Conservation (phyloP, 2,888 invertebrate species). For the Eupithecia inturbata region DNA sequence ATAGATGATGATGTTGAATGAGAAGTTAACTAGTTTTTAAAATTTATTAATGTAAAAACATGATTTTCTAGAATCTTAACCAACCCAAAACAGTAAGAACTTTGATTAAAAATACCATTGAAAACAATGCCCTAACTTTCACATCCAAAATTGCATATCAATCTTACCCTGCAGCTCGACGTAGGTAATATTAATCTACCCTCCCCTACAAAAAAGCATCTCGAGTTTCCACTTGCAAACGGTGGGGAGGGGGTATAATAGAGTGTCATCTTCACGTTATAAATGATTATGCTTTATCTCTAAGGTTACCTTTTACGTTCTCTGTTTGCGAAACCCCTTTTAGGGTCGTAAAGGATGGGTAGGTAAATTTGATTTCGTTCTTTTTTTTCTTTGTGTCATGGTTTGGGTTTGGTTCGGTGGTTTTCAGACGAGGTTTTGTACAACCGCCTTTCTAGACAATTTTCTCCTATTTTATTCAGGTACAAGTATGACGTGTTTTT, state of each 20-base stretch:
- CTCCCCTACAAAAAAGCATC: constrained; percentile 39
- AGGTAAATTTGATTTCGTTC: constrained; percentile 46
- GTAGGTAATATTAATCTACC: constrained; percentile 34
- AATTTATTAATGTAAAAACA: too few relatives aligned
- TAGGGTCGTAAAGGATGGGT: constrained; percentile 50
- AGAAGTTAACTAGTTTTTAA: too few relatives aligned
- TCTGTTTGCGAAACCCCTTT: constrained; percentile 63
- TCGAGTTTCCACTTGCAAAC: constrained; percentile 33
- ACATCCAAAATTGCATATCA: constrained; percentile 38
- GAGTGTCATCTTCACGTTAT: constrained; percentile 81
- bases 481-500: too few relatives aligned
- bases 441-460: not conserved
- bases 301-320: constrained; percentile 65
- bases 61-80: not conserved
- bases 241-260: constrained; percentile 60
- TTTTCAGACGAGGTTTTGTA: not conserved
- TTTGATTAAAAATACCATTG: not conserved
- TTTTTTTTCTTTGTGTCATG: constrained; percentile 40
- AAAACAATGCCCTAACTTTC: constrained; percentile 26
- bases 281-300: constrained; percentile 73
- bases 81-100: not conserved
- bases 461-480: not conserved
- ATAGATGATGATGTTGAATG: too few relatives aligned
- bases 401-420: not conserved
- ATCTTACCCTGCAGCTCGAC: constrained; percentile 33